Percentiles rank a stretch among this genome's conserved stretches.
Conservation (phyloP, 1,140 invertebrate genomes). For the Drosophila triauraria region DNA sequence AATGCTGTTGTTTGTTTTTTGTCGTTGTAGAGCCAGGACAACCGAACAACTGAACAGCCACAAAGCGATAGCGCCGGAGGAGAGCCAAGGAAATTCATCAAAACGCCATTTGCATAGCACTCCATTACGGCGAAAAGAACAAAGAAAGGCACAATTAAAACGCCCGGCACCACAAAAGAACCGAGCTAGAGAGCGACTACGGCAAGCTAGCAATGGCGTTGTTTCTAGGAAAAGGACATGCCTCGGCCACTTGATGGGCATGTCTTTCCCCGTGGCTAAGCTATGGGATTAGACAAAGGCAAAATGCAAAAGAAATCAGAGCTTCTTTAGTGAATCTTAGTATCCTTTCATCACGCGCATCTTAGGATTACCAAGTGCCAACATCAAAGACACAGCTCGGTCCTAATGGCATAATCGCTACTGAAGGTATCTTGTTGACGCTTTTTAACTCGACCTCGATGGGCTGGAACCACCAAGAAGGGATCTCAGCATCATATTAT, state of each 20-base stretch:
- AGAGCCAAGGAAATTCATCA: conserved; percentile 81
- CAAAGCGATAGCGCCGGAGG: conserved; percentile 52
- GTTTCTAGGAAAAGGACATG: conserved; percentile 33
- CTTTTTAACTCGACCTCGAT: background rate
- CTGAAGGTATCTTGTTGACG: conserved; percentile 5
- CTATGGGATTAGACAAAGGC: conserved; percentile 13
- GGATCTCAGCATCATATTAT: too few relatives aligned
- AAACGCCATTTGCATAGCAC: conserved; percentile 83
- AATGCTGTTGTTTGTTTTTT: conserved; percentile 57
- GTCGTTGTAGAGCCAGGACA: conserved; percentile 30
- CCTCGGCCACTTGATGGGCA: conserved; percentile 61
- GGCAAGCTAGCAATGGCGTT: conserved; percentile 15
- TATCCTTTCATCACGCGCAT: background rate
- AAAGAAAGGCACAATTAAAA: conserved; percentile 82
- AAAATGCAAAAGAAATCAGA: conserved; percentile 38
- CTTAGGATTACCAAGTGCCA: conserved; percentile 19
- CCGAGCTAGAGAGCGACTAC: conserved; percentile 30
- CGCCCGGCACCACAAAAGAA: conserved; percentile 55
- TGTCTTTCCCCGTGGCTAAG: conserved; percentile 17
- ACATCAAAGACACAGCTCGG: conserved; percentile 64
- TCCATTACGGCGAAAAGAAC: conserved; percentile 82
- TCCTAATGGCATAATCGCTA: conserved; percentile 29
- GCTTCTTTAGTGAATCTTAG: conserved; percentile 52
- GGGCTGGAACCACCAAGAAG: background rate
- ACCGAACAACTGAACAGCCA: conserved; percentile 40